Evolutionary conservation across 1,140 invertebrate species (phyloP).

Genomic region (Dryas iulia): DNA sequence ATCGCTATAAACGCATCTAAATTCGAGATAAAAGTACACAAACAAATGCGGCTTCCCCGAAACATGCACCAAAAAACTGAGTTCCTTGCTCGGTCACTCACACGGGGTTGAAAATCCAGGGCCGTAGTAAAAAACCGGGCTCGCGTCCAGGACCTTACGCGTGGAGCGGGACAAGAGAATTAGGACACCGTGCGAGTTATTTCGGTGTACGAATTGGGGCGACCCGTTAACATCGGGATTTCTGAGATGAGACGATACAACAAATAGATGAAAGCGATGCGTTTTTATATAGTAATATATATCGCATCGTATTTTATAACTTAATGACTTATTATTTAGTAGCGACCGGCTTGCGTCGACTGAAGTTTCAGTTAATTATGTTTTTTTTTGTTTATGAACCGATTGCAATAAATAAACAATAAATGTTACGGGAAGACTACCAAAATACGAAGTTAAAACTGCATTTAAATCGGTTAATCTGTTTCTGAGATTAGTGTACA

Average conservation of each 20-base stretch:
- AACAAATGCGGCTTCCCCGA: constrained; percentile 7
- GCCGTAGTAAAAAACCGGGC: constrained; percentile 32
- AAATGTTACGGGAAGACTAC: too few species aligned
- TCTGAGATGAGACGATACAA: constrained; percentile 51
- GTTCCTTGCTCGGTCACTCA: constrained; percentile 35
- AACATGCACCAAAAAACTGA: constrained; percentile 12
- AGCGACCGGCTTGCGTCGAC: too few species aligned
- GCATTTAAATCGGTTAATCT: too few species aligned
- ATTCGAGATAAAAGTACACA: neutral
- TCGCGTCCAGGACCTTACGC: constrained; percentile 34
- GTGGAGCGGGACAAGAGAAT: constrained; percentile 47
- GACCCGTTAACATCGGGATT: constrained; percentile 67
- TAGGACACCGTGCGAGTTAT: constrained; percentile 68
- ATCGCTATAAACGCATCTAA: neutral
- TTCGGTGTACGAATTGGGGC: constrained; percentile 68
- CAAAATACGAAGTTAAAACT: too few species aligned
- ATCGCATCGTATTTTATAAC: neutral
- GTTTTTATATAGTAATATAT: neutral
- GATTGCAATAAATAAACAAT: too few species aligned
- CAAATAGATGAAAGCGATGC: constrained; percentile 41
- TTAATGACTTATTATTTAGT: constrained; percentile 2
- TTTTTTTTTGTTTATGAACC: too few species aligned
- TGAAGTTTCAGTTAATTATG: too few species aligned
- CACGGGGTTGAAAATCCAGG: constrained; percentile 36
- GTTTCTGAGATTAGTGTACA: too few species aligned